Evolutionary conservation across 2,888 invertebrate species (phyloP).

Genomic region (Priocnemis perturbator): DNA sequence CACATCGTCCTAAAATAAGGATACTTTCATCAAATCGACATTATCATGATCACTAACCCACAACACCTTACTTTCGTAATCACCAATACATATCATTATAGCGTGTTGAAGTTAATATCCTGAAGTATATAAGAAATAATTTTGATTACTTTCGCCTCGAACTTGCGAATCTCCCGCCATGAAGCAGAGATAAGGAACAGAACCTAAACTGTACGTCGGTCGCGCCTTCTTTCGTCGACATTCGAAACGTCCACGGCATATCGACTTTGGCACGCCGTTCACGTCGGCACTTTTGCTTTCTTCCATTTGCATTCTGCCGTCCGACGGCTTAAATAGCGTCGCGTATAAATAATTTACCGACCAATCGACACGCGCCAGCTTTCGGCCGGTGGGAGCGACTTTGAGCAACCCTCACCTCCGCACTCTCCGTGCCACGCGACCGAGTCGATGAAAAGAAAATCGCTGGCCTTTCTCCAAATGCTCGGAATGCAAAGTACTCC

Average conservation of each 20-base stretch:
- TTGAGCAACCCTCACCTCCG: too few relatives aligned
- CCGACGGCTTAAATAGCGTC: constrained; percentile 45
- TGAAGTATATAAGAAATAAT: too few relatives aligned
- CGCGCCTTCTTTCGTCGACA: constrained; percentile 6
- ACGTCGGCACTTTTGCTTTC: constrained; percentile 60
- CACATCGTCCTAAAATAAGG: constrained; percentile 53
- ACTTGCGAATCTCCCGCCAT: too few relatives aligned
- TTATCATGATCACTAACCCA: too few relatives aligned
- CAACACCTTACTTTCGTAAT: too few relatives aligned
- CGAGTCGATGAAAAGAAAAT: constrained; percentile 37
- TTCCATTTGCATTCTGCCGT: constrained; percentile 58
- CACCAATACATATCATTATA: too few relatives aligned
- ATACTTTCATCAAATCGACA: not conserved
- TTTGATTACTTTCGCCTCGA: too few relatives aligned
- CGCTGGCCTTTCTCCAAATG: constrained; percentile 46
- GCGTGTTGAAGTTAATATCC: too few relatives aligned
- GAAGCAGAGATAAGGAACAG: too few relatives aligned
- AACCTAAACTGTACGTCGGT: not conserved
- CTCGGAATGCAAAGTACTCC: constrained; percentile 39
- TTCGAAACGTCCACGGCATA: not conserved
- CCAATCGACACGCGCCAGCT: not conserved
- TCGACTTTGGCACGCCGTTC: constrained; percentile 14
- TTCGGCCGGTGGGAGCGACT: too few relatives aligned
- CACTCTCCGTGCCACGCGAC: not conserved
- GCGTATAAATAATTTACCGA: constrained; percentile 41